Evolutionary conservation across 2,113 vertebrate genomes (phyloP).

Genomic region (Aphyosemion australe): DNA sequence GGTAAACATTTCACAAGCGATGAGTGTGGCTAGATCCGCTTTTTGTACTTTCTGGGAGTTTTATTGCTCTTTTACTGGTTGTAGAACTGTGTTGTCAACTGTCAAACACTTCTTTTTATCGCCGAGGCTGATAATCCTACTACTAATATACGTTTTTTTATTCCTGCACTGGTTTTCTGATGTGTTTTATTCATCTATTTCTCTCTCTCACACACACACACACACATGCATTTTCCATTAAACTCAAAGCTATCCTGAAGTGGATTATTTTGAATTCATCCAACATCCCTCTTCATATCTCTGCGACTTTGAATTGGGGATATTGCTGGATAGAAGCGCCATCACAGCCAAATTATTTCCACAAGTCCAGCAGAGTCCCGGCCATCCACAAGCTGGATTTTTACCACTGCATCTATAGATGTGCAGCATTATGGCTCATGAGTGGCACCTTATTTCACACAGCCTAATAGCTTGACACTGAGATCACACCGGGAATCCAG

Average conservation of each 20-base stretch:
- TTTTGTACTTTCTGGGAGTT: constrained; percentile 40
- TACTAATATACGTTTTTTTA: constrained; percentile 41
- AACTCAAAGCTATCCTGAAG: constrained; percentile 65
- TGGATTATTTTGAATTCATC: constrained; percentile 74
- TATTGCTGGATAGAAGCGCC: constrained; percentile 59
- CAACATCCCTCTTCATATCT: constrained; percentile 62
- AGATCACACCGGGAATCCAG: constrained; percentile 75
- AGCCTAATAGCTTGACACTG: constrained; percentile 85
- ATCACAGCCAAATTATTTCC: constrained; percentile 72
- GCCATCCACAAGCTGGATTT: constrained; percentile 67
- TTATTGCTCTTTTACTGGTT: constrained; percentile 40
- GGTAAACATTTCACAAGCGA: constrained; percentile 60
- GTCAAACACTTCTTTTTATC: constrained; percentile 22
- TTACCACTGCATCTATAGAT: constrained; percentile 73
- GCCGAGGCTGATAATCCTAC: constrained; percentile 45
- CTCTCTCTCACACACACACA: constrained; percentile 17
- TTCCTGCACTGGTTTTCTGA: constrained; percentile 33
- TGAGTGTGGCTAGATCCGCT: constrained; percentile 29
- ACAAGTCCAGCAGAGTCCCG: constrained; percentile 59
- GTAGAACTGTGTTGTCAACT: constrained; percentile 20
- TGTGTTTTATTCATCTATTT: constrained; percentile 50
- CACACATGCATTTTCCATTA: constrained; percentile 46
- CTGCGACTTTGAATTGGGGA: constrained; percentile 68
- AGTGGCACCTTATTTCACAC: constrained; percentile 86
- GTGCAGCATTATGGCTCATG: constrained; percentile 81